Evolutionary conservation across 2,888 invertebrate genomes (phyloP), one percentile per base, ranked within the genome.

Genomic region (Neoascia interrupta): DNA sequence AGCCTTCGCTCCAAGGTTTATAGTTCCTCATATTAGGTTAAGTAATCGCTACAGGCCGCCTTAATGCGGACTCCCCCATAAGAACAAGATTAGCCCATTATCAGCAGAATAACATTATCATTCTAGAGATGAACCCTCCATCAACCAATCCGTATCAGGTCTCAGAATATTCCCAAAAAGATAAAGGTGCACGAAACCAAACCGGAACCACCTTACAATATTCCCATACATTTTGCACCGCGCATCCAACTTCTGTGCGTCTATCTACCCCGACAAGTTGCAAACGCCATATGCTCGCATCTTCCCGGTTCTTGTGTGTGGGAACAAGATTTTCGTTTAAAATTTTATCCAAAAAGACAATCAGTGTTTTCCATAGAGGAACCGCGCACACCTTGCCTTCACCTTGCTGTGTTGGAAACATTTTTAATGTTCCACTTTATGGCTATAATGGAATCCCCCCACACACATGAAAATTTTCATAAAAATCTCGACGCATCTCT

Each of bases 181-280:
- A 37, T 3, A 58, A 41, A 21, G n/a, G 26, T 31, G 31, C 11
- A 28, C 34, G 28, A 41, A 47, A 21, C 36, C 31, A 76, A 64
- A 76, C 76, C 72, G 72, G 76, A 76, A 72, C 70, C 76, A 76
- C 64, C 72, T 76, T 76, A 76, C 76, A 15, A 76, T 72, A 66
- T 76, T 76, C 72, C 72, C 76, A 76, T 72, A 76, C 58, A 45
- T 26, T 64, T 60, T 34, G 70, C 72, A 63, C 36, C 6, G 15
- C 11, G n/a, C 13, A 28, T 45, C 23, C 21, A 4, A 37, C 21
- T 31, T n/a, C 4, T 6, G 8, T 1, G 15, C 54, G 47, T 31
- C 31, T 39, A 41, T 41, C 58, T n/a, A n/a, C n/a, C n/a, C n/a
- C n/a, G 64, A 72, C 72, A 72, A 72, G 76, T 76, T 72, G 72